A percentile compares a stretch with the other conserved stretches of the same genome.
phyloP scores from a whole-genome alignment of 1,140 invertebrate genomes.

The Globodera ellingtonae region DNA sequence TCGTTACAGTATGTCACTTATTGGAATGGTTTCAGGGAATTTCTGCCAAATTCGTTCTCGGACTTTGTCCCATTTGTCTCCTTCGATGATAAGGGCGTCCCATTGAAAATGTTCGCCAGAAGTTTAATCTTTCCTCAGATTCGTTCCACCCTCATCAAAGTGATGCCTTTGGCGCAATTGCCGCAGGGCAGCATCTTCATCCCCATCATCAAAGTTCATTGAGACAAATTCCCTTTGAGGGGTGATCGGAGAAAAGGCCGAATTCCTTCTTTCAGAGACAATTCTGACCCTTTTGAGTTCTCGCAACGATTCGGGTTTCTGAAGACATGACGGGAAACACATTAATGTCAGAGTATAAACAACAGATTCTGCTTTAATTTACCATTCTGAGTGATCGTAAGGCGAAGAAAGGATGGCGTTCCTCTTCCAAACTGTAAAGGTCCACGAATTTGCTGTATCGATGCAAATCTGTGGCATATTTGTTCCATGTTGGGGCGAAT shows the following conservation, averaged over 20 bases:
- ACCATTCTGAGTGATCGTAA: neutral
- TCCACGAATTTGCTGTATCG: neutral
- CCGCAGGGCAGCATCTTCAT: too few relatives aligned
- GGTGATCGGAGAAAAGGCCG: neutral
- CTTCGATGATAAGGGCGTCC: neutral
- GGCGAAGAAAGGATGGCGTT: neutral
- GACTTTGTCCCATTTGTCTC: neutral
- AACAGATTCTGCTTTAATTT: neutral
- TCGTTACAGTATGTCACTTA: too few relatives aligned
- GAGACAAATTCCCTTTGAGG: too few relatives aligned
- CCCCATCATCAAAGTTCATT: neutral
- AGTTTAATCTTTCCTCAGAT: neutral
- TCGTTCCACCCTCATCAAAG: neutral
- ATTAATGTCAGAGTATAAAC: neutral
- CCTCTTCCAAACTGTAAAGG: neutral
- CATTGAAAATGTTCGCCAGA: conserved; percentile 7
- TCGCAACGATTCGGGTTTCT: neutral
- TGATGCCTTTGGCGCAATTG: too few relatives aligned
- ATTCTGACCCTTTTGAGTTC: neutral
- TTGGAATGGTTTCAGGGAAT: neutral
- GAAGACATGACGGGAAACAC: neutral
- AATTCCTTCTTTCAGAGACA: neutral
- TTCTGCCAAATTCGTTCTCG: neutral
- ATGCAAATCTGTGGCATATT: too few relatives aligned
- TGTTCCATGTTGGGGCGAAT: neutral